phyloP scores from a whole-genome alignment of 2,888 invertebrate species.

The Ichneumoninae sp. region DNA sequence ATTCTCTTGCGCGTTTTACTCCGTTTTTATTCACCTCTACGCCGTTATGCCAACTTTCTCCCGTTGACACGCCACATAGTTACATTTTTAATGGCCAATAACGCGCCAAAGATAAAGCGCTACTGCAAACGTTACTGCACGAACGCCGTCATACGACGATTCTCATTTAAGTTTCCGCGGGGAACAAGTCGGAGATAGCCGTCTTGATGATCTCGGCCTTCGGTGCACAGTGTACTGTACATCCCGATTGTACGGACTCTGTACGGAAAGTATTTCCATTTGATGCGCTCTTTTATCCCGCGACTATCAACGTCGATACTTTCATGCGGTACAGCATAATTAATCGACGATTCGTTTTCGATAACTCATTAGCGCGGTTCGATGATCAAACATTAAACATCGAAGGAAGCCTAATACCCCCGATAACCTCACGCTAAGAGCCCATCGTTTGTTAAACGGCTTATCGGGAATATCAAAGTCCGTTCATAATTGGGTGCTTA shows the following conservation, averaged over 20 bases:
- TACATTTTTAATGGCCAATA: background rate
- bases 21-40: background rate
- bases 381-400: background rate
- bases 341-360: background rate
- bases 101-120: background rate
- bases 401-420: background rate
- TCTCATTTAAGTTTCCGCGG: background rate
- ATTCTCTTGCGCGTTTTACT: background rate
- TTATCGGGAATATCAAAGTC: conserved; percentile 3
- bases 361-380: background rate
- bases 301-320: background rate
- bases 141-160: background rate
- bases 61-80: background rate
- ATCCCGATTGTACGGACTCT: background rate
- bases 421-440: background rate
- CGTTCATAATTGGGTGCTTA: background rate
- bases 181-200: background rate
- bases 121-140: background rate
- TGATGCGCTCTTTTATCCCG: too few relatives aligned
- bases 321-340: too few relatives aligned
- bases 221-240: background rate
- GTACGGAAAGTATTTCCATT: background rate
- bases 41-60: background rate
- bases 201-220: background rate
- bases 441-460: background rate